These are phyloP conservation scores for Coilia nasus DNA, from an alignment of 2,797 vertebrate species.

Conservation along the genomic window DNA sequence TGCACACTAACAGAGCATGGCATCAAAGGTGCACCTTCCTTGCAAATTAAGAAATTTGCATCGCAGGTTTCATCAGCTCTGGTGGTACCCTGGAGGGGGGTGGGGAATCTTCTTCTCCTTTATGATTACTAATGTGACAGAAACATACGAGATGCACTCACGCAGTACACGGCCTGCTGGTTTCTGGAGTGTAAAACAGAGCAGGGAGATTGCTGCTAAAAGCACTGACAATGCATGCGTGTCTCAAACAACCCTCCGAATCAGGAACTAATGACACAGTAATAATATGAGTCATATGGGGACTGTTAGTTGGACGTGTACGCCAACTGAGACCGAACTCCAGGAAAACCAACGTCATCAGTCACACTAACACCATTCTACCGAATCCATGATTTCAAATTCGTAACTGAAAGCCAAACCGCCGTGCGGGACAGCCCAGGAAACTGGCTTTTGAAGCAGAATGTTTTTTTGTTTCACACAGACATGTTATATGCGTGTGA, in stretches of 20 bases:
- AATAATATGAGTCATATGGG: conserved; percentile 3
- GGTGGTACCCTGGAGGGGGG: background rate
- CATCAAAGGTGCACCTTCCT: background rate
- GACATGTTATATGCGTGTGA: conserved; percentile 20
- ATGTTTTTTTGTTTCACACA: background rate
- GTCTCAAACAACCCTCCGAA: background rate
- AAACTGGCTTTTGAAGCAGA: background rate
- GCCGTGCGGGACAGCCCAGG: conserved; percentile 6
- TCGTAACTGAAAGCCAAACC: conserved; percentile 6
- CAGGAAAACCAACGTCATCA: conserved; percentile 15
- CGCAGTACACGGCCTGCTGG: background rate
- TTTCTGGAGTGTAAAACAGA: background rate
- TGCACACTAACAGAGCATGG: background rate
- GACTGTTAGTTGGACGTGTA: background rate
- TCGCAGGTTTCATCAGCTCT: conserved; percentile 5
- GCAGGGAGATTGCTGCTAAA: background rate
- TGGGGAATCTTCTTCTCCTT: background rate
- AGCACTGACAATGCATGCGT: background rate
- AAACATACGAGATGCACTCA: background rate
- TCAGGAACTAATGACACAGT: background rate
- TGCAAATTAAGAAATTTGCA: conserved; percentile 5
- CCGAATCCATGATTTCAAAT: conserved; percentile 19
- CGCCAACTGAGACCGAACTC: background rate
- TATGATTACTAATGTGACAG: background rate
- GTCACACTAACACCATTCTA: conserved; percentile 1